Conservation (phyloP, 2,797 vertebrate genomes). For the Chaetodon trifasciatus region DNA sequence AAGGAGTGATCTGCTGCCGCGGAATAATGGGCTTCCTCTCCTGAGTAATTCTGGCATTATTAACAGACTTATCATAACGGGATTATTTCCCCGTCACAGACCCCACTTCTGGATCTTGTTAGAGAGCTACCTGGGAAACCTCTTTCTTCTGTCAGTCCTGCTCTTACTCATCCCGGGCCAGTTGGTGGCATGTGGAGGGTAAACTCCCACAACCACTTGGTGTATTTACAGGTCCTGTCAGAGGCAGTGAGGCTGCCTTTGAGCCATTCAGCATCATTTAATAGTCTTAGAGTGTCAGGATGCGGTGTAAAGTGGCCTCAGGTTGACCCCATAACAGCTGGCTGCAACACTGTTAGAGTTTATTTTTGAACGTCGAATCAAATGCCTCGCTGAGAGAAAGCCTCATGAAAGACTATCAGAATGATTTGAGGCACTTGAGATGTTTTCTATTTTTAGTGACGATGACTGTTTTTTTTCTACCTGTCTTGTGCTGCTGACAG, state of each 20-base stretch:
- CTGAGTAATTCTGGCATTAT: slow-evolving; percentile 56
- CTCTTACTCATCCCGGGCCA: slow-evolving; percentile 46
- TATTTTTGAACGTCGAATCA: slow-evolving; percentile 75
- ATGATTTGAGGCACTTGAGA: slow-evolving; percentile 74
- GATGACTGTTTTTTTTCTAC: slow-evolving; percentile 58
- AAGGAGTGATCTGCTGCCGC: slow-evolving; percentile 54
- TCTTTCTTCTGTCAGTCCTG: slow-evolving; percentile 60
- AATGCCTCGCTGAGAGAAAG: slow-evolving; percentile 63
- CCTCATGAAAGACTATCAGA: slow-evolving; percentile 75
- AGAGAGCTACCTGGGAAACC: slow-evolving; percentile 70
- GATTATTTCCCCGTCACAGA: slow-evolving; percentile 75
- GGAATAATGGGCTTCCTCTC: slow-evolving; percentile 74
- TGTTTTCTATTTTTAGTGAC: slow-evolving; percentile 78
- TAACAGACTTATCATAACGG: slow-evolving; percentile 76
- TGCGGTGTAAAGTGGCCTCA: slow-evolving; percentile 57
- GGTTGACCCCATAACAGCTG: slow-evolving; percentile 63
- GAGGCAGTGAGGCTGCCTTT: slow-evolving; percentile 48
- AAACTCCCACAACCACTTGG: slow-evolving; percentile 42
- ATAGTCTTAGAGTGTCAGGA: slow-evolving; percentile 58
- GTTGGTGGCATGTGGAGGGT: slow-evolving; percentile 38
- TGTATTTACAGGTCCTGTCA: slow-evolving; percentile 46
- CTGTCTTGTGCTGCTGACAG: slow-evolving; percentile 62
- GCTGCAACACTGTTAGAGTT: slow-evolving; percentile 57
- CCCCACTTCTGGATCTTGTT: slow-evolving; percentile 66
- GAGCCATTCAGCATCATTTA: slow-evolving; percentile 61